phyloP scores from a whole-genome alignment of 2,797 vertebrate genomes.

The Taenioides sp. region DNA sequence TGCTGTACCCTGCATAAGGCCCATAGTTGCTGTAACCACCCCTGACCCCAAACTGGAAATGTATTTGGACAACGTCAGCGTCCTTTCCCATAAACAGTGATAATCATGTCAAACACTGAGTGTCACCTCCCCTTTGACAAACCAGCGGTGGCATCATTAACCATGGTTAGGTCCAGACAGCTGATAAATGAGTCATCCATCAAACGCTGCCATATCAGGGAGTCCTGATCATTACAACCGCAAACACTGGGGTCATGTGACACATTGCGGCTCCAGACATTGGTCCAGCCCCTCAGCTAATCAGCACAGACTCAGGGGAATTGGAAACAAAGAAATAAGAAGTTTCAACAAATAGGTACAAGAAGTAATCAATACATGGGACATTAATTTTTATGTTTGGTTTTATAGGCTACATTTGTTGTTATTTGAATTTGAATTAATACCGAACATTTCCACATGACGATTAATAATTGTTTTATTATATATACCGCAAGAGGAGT shows the following conservation, averaged over 20 bases:
- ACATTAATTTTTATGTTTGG: not conserved
- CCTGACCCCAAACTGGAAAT: not conserved
- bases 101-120: slow-evolving; percentile 14
- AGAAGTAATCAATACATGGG: not conserved
- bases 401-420: too few species aligned
- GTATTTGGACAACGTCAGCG: not conserved
- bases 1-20: too few species aligned
- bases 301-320: slow-evolving; percentile 40
- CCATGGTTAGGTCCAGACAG: slow-evolving; percentile 68
- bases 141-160: slow-evolving; percentile 65
- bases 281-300: slow-evolving; percentile 43
- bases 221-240: slow-evolving; percentile 67
- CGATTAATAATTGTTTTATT: too few species aligned
- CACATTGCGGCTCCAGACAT: slow-evolving; percentile 38
- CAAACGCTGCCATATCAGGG: slow-evolving; percentile 71
- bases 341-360: slow-evolving; percentile 6
- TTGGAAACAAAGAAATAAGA: slow-evolving; percentile 30
- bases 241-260: slow-evolving; percentile 67
- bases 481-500: not conserved
- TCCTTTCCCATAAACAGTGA: not conserved
- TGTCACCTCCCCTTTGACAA: slow-evolving; percentile 24
- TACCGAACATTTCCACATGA: too few species aligned
- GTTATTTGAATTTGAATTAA: too few species aligned
- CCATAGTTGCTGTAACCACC: not conserved
- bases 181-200: slow-evolving; percentile 79